These are phyloP conservation scores for Gastracanthus pulcherrimus DNA, from an alignment of 2,888 invertebrate genomes.

Conservation along the genomic window DNA sequence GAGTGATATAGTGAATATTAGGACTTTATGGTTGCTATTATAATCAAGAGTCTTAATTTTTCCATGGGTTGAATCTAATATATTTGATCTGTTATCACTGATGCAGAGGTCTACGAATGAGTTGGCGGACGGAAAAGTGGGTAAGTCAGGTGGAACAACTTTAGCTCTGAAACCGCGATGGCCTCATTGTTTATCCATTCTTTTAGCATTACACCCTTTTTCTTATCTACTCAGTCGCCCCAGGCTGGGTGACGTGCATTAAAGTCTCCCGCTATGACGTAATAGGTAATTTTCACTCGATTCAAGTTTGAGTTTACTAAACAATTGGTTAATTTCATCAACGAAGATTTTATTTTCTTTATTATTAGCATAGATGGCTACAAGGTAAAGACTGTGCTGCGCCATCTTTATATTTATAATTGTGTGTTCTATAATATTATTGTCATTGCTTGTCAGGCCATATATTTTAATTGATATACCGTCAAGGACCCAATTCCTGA, in stretches of 20 bases:
- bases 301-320: not conserved
- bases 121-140: not conserved
- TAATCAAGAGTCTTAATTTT: not conserved
- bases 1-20: not conserved
- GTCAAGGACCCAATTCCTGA: no score
- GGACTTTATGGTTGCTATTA: not conserved
- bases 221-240: not conserved
- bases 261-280: not conserved
- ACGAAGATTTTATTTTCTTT: not conserved
- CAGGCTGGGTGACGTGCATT: not conserved
- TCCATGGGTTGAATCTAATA: not conserved
- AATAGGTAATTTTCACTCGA: not conserved
- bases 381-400: not conserved
- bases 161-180: not conserved
- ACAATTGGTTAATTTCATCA: not conserved
- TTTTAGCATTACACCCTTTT: not conserved
- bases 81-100: not conserved
- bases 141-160: not conserved
- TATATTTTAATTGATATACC: not conserved
- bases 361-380: not conserved
- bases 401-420: not conserved
- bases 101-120: not conserved
- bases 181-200: not conserved
- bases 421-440: conserved; percentile 1
- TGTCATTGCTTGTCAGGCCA: not conserved